Evolutionary conservation across 2,797 vertebrate species (phyloP).

Genomic region (Aldrovandia affinis): DNA sequence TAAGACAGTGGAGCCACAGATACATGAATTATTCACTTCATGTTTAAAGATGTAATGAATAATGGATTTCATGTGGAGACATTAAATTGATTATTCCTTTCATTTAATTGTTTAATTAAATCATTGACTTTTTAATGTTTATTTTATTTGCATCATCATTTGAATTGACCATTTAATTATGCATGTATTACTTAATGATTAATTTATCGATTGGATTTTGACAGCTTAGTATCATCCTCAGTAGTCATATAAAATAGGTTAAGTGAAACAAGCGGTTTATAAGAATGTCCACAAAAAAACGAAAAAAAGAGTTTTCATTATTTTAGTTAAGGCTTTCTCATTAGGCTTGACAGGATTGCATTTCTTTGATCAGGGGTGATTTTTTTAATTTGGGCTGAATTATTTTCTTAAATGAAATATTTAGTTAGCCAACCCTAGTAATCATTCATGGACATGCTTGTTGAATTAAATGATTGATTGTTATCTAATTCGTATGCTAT

Average conservation of each 20-base stretch:
- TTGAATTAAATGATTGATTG: neutral
- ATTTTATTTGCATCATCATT: neutral
- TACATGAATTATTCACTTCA: neutral
- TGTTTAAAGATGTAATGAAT: neutral
- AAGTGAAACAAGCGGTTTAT: neutral
- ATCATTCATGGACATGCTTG: neutral
- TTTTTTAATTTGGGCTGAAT: neutral
- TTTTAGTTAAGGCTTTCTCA: neutral
- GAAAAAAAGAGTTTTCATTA: neutral
- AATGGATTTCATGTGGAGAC: neutral
- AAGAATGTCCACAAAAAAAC: neutral
- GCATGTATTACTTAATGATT: neutral
- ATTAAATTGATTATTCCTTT: neutral
- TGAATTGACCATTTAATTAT: neutral
- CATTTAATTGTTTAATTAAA: neutral
- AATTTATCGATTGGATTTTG: neutral
- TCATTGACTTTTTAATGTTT: neutral
- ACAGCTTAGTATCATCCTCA: neutral
- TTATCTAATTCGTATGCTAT: neutral
- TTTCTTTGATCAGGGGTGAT: conserved; percentile 1
- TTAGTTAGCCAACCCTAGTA: neutral
- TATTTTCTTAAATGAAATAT: neutral
- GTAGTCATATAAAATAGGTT: neutral
- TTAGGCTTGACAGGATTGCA: neutral
- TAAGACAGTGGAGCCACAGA: neutral